Conservation (phyloP, 2,888 invertebrate genomes). For the Parasteatoda lunata region DNA sequence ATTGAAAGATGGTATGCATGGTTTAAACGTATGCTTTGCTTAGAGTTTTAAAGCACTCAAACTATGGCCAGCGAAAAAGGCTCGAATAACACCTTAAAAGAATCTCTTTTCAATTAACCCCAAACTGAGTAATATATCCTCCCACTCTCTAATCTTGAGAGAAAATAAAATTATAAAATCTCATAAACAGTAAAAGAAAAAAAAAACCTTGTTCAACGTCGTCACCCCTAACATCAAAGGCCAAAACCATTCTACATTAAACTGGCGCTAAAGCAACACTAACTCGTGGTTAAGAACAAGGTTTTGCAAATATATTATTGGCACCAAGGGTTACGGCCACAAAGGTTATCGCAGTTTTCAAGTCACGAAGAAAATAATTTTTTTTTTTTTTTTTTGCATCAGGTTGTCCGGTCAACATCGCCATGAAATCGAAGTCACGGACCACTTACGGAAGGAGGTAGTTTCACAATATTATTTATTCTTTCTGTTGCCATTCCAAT, state of each 20-base stretch:
- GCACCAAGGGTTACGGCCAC: constrained; percentile 19
- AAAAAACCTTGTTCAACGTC: not conserved
- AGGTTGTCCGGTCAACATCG: constrained; percentile 47
- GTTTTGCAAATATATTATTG: not conserved
- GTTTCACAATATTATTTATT: not conserved
- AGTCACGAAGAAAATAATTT: constrained; percentile 35
- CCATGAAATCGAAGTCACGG: constrained; percentile 54
- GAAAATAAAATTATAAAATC: too few species aligned
- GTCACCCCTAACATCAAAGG: not conserved
- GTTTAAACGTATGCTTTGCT: too few species aligned
- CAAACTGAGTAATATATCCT: too few species aligned
- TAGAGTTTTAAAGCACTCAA: too few species aligned
- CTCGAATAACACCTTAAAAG: too few species aligned
- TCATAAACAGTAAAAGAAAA: too few species aligned
- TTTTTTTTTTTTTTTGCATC: too few species aligned
- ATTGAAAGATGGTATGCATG: too few species aligned
- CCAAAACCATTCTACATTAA: not conserved
- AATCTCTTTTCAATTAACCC: too few species aligned
- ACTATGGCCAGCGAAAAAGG: too few species aligned
- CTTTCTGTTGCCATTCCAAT: too few species aligned
- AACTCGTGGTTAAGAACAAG: constrained; percentile 13
- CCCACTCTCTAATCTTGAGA: too few species aligned
- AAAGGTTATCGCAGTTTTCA: constrained; percentile 41
- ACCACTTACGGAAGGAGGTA: constrained; percentile 34
- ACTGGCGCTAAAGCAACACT: not conserved